Evolutionary conservation across 37 sponge, comb jelly and placozoan species (phyloP).

Genomic region (Petrosia ficiformis): DNA sequence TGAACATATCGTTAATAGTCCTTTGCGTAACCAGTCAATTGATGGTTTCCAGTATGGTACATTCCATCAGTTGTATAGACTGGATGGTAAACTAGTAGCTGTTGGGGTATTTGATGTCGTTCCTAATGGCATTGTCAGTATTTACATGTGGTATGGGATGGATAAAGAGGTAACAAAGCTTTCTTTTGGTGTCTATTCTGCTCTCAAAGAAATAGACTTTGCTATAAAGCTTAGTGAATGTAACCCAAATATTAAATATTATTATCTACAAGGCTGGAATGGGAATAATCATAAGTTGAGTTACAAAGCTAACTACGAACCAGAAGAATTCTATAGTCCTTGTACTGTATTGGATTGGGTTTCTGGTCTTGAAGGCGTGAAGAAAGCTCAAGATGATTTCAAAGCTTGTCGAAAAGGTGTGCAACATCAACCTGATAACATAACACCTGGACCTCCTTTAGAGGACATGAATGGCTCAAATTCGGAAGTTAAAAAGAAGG

Average conservation of each 20-base stretch:
- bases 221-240: conserved; percentile 41
- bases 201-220: conserved; percentile 87
- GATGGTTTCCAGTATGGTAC: conserved; percentile 79
- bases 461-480: neutral
- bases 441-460: neutral
- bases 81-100: conserved; percentile 85
- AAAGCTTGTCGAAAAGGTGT: neutral
- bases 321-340: conserved; percentile 84
- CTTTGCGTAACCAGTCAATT: conserved; percentile 36
- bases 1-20: conserved; percentile 83
- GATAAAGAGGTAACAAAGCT: conserved; percentile 69
- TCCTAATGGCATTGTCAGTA: conserved; percentile 83
- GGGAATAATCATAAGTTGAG: conserved; percentile 71
- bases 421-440: neutral
- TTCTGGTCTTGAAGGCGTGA: conserved; percentile 43
- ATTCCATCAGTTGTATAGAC: conserved; percentile 78
- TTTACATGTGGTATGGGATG: conserved; percentile 91
- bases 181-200: conserved; percentile 90
- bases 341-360: conserved; percentile 70
- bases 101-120: conserved; percentile 84
- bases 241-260: conserved; percentile 68
- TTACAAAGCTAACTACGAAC: conserved; percentile 88
- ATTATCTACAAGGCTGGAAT: conserved; percentile 92
- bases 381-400: conserved; percentile 12
- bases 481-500: neutral